These are phyloP conservation scores for Drosophila rufa DNA, from an alignment of 1,140 invertebrate species.

Conservation along the genomic window DNA sequence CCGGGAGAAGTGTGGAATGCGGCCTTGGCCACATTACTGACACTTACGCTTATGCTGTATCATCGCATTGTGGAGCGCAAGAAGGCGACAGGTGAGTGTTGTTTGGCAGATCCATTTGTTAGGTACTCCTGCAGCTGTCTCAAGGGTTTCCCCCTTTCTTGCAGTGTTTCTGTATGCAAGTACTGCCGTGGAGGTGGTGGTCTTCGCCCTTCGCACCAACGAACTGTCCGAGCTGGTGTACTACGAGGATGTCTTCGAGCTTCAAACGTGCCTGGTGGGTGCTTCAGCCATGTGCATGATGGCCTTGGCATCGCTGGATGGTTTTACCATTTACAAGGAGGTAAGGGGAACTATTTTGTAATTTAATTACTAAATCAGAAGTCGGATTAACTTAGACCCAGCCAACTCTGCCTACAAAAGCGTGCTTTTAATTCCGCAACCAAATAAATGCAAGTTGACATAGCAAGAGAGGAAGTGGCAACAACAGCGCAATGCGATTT, in stretches of 20 bases:
- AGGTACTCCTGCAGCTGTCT: constrained; percentile 1
- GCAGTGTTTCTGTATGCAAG: constrained; percentile 73
- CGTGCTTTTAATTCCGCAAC: constrained; percentile 60
- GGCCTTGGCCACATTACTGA: constrained; percentile 59
- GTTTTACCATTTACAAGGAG: constrained; percentile 78
- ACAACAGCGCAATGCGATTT: constrained; percentile 46
- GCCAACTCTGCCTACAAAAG: constrained; percentile 10
- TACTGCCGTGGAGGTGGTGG: constrained; percentile 53
- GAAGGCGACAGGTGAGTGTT: constrained; percentile 69
- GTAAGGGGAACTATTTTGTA: constrained; percentile 31
- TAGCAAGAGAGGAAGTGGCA: neutral
- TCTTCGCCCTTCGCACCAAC: constrained; percentile 65
- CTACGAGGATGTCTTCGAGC: constrained; percentile 63
- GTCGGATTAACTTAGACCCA: constrained; percentile 1
- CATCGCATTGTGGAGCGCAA: constrained; percentile 79
- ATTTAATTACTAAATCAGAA: neutral
- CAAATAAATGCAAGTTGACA: constrained; percentile 32
- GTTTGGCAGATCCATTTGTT: neutral
- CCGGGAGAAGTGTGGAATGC: constrained; percentile 67
- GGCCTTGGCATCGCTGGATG: constrained; percentile 59
- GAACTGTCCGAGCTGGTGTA: constrained; percentile 72
- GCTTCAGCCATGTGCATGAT: constrained; percentile 55
- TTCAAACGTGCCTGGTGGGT: constrained; percentile 63
- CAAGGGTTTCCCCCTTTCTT: constrained; percentile 12
- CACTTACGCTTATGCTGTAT: constrained; percentile 77